Percentiles rank a stretch among this genome's conserved stretches.
These are phyloP conservation scores for Vulpes lagopus DNA, from an alignment of 2,113 vertebrate genomes.

Conservation along the genomic window DNA sequence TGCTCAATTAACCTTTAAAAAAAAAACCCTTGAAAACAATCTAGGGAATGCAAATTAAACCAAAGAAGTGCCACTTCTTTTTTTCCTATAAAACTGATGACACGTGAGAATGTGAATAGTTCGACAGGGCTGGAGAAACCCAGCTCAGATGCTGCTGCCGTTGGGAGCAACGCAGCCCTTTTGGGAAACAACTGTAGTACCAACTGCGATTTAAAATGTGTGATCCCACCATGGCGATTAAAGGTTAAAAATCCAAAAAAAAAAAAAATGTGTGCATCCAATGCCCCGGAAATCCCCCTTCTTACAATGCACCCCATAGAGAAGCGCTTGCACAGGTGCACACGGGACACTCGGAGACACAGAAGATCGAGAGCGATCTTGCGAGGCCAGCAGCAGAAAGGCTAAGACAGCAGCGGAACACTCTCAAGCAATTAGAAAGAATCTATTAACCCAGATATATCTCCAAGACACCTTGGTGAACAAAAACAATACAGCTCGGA, in stretches of 20 bases:
- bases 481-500: background rate
- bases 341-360: too few relatives aligned
- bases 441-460: background rate
- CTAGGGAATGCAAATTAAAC: background rate
- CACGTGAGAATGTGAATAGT: background rate
- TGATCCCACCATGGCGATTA: too few relatives aligned
- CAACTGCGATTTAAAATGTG: too few relatives aligned
- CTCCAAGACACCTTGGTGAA: background rate
- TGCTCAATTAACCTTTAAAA: background rate
- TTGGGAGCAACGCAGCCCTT: background rate
- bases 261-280: too few relatives aligned
- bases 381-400: fast-evolving
- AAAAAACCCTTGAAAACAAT: background rate
- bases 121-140: background rate
- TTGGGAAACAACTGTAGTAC: fast-evolving
- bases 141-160: fast-evolving
- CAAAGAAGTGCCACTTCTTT: background rate
- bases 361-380: fast-evolving
- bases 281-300: background rate
- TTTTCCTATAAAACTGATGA: background rate
- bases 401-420: background rate
- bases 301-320: fast-evolving
- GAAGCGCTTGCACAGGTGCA: fast-evolving
- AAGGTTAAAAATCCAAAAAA: too few relatives aligned
- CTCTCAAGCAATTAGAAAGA: background rate